Conservation (phyloP, 2,888 invertebrate species). For the Rhabditophanes sp. region DNA sequence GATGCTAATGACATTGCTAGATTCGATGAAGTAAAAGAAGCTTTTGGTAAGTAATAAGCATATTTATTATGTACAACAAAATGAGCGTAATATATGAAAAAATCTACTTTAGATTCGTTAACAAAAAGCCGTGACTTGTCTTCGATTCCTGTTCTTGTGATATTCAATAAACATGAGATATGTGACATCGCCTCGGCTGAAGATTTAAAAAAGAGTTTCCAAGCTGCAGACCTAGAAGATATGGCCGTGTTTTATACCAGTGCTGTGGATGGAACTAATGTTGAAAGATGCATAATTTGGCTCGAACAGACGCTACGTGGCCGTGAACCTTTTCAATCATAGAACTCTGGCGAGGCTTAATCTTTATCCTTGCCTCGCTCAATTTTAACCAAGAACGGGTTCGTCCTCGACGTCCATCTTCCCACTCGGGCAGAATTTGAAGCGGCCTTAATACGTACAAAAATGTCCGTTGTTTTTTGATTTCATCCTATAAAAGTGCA, state of each 20-base stretch:
- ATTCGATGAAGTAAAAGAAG: slow-evolving; percentile 19
- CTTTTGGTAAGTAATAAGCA: slow-evolving; percentile 34
- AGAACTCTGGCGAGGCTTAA: slow-evolving; percentile 15
- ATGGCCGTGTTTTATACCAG: slow-evolving; percentile 34
- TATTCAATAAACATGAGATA: slow-evolving; percentile 35
- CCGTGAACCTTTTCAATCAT: slow-evolving; percentile 9
- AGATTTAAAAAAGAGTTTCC: slow-evolving; percentile 2
- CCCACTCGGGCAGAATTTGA: slow-evolving; percentile 30
- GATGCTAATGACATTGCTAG: slow-evolving; percentile 21
- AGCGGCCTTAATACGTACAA: slow-evolving; percentile 27
- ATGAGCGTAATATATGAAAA: not conserved
- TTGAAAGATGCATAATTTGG: slow-evolving; percentile 31
- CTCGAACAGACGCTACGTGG: slow-evolving; percentile 12
- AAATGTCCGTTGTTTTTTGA: slow-evolving; percentile 17
- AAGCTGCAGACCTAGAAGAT: slow-evolving; percentile 19
- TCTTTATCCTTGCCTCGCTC: slow-evolving; percentile 18
- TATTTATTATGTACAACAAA: not conserved
- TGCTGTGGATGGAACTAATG: slow-evolving; percentile 30
- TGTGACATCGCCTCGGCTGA: too few species aligned
- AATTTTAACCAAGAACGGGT: slow-evolving; percentile 27
- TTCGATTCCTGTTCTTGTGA: slow-evolving; percentile 27
- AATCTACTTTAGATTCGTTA: not conserved
- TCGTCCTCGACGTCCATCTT: slow-evolving; percentile 25
- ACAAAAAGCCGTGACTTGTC: too few species aligned
- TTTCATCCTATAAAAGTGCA: slow-evolving; percentile 10